A percentile compares a stretch with the other conserved stretches of the same genome.
These are phyloP conservation scores for Schizothorax lantsangensis DNA, from an alignment of 2,797 vertebrate species.

Conservation along the genomic window DNA sequence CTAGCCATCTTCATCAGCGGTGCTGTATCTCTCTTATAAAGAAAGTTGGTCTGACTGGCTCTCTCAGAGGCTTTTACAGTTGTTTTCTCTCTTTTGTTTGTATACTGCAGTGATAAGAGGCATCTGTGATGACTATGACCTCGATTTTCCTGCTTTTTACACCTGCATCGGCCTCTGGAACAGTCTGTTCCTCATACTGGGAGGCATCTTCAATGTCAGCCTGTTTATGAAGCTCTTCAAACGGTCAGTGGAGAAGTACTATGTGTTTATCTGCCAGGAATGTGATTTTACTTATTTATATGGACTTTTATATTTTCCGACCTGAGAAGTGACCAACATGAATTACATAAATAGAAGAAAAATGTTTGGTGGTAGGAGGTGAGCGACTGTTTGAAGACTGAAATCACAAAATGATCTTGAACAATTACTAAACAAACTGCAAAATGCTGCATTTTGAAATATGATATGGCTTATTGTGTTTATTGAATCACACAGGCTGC, in stretches of 20 bases:
- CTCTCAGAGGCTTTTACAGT: neutral
- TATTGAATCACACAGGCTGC: neutral
- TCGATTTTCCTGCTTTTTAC: conserved; percentile 92
- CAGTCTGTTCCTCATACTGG: conserved; percentile 90
- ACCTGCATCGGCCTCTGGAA: conserved; percentile 96
- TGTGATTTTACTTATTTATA: neutral
- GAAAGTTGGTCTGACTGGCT: neutral
- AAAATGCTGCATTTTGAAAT: neutral
- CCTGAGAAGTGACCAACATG: neutral
- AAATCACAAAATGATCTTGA: neutral
- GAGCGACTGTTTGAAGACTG: neutral
- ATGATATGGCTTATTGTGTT: neutral
- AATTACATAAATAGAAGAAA: neutral
- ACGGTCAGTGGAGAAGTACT: conserved; percentile 78
- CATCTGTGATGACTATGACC: conserved; percentile 89
- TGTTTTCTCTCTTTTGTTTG: conserved; percentile 9
- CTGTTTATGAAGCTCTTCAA: conserved; percentile 95
- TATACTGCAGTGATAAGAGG: conserved; percentile 84
- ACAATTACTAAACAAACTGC: neutral
- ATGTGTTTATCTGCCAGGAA: neutral
- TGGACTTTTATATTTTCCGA: neutral
- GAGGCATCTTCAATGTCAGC: conserved; percentile 92
- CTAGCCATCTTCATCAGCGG: conserved; percentile 94
- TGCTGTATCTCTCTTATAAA: conserved; percentile 57
- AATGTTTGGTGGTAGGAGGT: neutral